These are phyloP conservation scores for Oryzias melastigma DNA, from an alignment of 2,113 vertebrate genomes.

Conservation along the genomic window DNA sequence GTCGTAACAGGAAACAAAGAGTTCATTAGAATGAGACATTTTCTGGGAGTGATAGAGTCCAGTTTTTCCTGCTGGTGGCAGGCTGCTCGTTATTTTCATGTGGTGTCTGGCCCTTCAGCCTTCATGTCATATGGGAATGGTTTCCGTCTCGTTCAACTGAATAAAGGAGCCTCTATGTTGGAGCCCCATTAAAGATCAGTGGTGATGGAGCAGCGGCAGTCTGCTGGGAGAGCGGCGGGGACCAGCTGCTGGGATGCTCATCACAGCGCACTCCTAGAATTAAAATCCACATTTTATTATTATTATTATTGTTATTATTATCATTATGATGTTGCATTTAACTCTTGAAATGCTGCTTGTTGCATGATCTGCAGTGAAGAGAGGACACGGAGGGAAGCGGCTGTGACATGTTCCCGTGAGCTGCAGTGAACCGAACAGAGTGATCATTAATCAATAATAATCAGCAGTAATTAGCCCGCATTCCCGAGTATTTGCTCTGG, in stretches of 20 bases:
- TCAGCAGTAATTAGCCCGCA: conserved; percentile 54
- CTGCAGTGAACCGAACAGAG: conserved; percentile 27
- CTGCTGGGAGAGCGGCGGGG: conserved; percentile 44
- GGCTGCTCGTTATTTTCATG: conserved; percentile 35
- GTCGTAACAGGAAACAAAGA: neutral
- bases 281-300: conserved; percentile 9
- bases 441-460: conserved; percentile 67
- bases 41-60: neutral
- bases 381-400: conserved; percentile 37
- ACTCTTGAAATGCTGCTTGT: too few species aligned
- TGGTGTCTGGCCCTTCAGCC: conserved; percentile 51
- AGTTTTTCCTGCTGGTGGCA: conserved; percentile 2
- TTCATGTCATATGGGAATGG: conserved; percentile 69
- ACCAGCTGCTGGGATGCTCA: conserved; percentile 34
- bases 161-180: conserved; percentile 70
- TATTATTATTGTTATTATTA: conserved; percentile 7
- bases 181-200: conserved; percentile 62
- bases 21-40: neutral
- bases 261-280: conserved; percentile 8
- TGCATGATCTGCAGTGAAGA: conserved; percentile 7
- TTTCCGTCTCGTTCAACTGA: conserved; percentile 63
- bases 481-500: conserved; percentile 29
- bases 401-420: conserved; percentile 40
- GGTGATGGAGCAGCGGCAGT: conserved; percentile 68
- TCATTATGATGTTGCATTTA: conserved; percentile 9